phyloP scores from a whole-genome alignment of 2,797 vertebrate genomes.

The Karalla daura region DNA sequence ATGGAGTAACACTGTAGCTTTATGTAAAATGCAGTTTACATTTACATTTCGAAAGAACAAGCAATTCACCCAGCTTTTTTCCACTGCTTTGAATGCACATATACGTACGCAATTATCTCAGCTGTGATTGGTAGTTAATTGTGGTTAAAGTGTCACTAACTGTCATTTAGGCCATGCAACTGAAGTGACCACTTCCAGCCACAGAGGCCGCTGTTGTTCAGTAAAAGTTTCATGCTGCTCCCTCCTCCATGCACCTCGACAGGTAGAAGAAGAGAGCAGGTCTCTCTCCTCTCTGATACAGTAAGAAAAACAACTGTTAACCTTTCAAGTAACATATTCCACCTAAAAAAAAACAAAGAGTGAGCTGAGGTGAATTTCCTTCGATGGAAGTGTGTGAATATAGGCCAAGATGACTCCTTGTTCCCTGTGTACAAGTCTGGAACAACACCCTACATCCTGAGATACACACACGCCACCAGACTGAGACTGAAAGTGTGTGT shows the following conservation, averaged over 20 bases:
- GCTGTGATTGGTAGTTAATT: no score
- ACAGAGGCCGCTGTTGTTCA: constrained; percentile 1
- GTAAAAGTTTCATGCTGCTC: background rate
- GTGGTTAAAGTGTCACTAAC: no score
- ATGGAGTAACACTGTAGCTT: no score
- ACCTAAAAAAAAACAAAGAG: no score
- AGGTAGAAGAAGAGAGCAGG: background rate
- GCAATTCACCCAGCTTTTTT: no score
- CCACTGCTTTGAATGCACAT: no score
- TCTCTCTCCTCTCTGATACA: no score
- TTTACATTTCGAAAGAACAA: no score
- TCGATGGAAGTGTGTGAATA: background rate
- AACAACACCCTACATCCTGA: constrained; percentile 51
- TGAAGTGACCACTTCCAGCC: background rate
- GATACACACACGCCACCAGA: constrained; percentile 13
- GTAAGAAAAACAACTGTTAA: no score
- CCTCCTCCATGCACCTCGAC: background rate
- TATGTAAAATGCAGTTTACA: no score
- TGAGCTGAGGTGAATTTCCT: constrained; percentile 8
- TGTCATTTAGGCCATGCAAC: background rate
- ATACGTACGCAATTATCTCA: no score
- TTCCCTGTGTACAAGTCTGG: constrained; percentile 20
- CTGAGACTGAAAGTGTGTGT: background rate
- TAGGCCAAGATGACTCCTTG: constrained; percentile 9
- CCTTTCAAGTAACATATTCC: background rate